A percentile compares a stretch with the other conserved stretches of the same genome.
Evolutionary conservation across 2,797 vertebrate genomes (phyloP).

Genomic region (Adrianichthys oophorus): DNA sequence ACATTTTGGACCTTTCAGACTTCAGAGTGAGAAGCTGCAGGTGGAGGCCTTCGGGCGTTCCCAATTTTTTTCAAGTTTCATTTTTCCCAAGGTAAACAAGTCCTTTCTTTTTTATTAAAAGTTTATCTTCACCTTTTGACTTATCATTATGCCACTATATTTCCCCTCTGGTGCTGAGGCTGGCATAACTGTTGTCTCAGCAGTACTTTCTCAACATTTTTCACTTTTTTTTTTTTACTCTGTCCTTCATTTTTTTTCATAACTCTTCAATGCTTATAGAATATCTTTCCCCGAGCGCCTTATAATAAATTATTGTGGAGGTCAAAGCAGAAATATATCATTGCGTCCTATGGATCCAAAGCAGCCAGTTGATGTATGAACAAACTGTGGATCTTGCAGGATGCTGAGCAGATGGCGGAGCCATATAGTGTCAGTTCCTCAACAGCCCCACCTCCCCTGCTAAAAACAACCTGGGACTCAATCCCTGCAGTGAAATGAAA

Average conservation of each 20-base stretch:
- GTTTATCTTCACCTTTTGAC: slow-evolving; percentile 56
- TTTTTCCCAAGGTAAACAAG: slow-evolving; percentile 11
- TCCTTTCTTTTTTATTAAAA: slow-evolving; percentile 40
- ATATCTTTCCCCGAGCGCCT: not conserved
- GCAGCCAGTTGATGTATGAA: slow-evolving; percentile 40
- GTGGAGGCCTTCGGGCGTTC: slow-evolving; percentile 22
- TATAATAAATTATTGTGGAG: slow-evolving; percentile 35
- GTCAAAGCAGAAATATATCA: slow-evolving; percentile 39
- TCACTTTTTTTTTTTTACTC: slow-evolving; percentile 2
- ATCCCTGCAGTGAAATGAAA: slow-evolving; percentile 62
- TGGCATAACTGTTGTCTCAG: slow-evolving; percentile 24
- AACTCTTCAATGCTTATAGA: slow-evolving; percentile 14
- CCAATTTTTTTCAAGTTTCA: slow-evolving; percentile 19
- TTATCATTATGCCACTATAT: slow-evolving; percentile 46
- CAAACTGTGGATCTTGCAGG: slow-evolving; percentile 52
- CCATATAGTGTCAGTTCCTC: slow-evolving; percentile 63
- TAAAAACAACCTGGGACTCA: slow-evolving; percentile 56
- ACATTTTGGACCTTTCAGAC: slow-evolving; percentile 7
- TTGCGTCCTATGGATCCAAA: slow-evolving; percentile 37
- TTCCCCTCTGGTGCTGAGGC: slow-evolving; percentile 37
- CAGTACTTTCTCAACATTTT: not conserved
- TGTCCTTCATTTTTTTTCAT: slow-evolving; percentile 27
- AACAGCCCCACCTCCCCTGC: slow-evolving; percentile 10
- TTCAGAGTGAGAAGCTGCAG: not conserved
- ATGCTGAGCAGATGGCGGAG: slow-evolving; percentile 64